phyloP scores from a whole-genome alignment of 2,113 vertebrate species.

The Addax nasomaculatus region DNA sequence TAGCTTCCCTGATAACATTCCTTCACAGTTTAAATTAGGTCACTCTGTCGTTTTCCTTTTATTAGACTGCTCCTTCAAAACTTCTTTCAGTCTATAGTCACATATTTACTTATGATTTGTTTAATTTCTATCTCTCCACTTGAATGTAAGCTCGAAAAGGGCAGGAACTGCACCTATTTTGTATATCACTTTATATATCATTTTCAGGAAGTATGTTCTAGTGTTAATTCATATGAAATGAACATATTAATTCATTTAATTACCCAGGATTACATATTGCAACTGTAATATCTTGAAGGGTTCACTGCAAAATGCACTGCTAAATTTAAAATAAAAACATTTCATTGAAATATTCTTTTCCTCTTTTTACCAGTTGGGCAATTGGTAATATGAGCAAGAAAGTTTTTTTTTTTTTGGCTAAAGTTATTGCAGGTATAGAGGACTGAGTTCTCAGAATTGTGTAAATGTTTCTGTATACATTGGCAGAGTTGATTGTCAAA shows the following conservation, averaged over 20 bases:
- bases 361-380: not conserved
- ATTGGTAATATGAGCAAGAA: not conserved
- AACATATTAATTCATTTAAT: not conserved
- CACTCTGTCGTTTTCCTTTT: not conserved
- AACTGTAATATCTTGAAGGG: not conserved
- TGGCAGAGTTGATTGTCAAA: not conserved
- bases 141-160: not conserved
- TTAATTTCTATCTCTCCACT: not conserved
- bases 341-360: not conserved
- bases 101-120: not conserved
- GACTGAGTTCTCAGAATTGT: not conserved
- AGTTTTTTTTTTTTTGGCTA: not conserved
- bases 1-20: not conserved
- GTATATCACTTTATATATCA: not conserved
- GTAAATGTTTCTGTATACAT: not conserved
- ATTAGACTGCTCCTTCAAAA: not conserved
- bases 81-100: not conserved
- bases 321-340: constrained; percentile 1
- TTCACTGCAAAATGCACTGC: not conserved
- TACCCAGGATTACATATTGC: not conserved
- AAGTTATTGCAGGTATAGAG: not conserved
- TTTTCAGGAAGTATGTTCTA: not conserved
- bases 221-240: not conserved
- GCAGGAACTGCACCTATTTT: not conserved
- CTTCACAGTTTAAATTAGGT: not conserved